Percentiles rank a stretch among this genome's conserved stretches.
Evolutionary conservation across 1,140 invertebrate species (phyloP).

Genomic region (Caenorhabditis inopinata): DNA sequence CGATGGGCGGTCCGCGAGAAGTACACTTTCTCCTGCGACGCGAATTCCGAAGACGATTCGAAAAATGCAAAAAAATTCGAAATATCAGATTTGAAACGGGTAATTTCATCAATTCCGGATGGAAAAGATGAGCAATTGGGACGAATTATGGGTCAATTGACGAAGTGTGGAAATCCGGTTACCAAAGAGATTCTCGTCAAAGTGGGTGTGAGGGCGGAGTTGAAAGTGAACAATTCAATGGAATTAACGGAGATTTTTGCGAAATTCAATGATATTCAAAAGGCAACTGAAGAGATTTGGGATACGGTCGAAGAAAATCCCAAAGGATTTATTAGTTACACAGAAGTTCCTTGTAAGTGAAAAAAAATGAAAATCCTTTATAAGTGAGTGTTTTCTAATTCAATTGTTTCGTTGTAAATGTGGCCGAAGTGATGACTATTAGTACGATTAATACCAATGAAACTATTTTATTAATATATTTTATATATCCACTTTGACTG

Average conservation of each 20-base stretch:
- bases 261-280: slow-evolving; percentile 68
- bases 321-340: neutral
- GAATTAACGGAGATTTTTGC: neutral
- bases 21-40: slow-evolving; percentile 72
- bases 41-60: neutral
- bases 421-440: too few species aligned
- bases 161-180: slow-evolving; percentile 79
- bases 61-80: neutral
- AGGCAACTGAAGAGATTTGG: neutral
- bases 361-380: neutral
- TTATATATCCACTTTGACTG: too few species aligned
- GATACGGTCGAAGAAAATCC: neutral
- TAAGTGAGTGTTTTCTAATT: too few species aligned
- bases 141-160: slow-evolving; percentile 82
- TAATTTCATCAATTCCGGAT: slow-evolving; percentile 57
- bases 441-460: too few species aligned
- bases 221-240: slow-evolving; percentile 60
- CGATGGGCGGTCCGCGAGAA: slow-evolving; percentile 86
- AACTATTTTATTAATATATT: too few species aligned
- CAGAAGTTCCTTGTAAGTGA: neutral
- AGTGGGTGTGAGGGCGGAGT: slow-evolving; percentile 73
- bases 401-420: too few species aligned
- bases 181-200: slow-evolving; percentile 83
- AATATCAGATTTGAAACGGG: neutral
- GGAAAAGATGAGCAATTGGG: slow-evolving; percentile 79